A percentile compares a stretch with the other conserved stretches of the same genome.
Evolutionary conservation across 2,888 invertebrate species (phyloP).

Genomic region (Liodrosophila aerea): DNA sequence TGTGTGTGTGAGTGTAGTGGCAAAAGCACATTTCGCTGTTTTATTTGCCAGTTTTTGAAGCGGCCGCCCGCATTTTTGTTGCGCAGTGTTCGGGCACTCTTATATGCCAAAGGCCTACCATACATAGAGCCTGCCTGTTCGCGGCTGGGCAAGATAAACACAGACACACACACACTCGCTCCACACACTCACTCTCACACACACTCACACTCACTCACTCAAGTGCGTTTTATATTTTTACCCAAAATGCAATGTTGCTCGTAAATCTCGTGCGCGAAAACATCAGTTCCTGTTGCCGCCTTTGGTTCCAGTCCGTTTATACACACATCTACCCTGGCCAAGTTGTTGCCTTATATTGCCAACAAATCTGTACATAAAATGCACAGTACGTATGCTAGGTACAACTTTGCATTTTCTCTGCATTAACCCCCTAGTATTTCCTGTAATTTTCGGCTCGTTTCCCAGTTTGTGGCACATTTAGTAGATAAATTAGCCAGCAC

Average conservation of each 20-base stretch:
- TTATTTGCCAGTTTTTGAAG: conserved; percentile 44
- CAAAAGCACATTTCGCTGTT: conserved; percentile 61
- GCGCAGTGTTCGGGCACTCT: conserved; percentile 29
- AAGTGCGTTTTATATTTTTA: conserved; percentile 69
- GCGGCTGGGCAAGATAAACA: conserved; percentile 64
- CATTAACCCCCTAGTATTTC: conserved; percentile 3
- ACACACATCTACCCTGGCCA: conserved; percentile 3
- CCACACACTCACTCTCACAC: conserved; percentile 4
- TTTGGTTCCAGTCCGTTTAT: conserved; percentile 10
- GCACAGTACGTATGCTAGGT: conserved; percentile 26
- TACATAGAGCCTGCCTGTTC: conserved; percentile 24
- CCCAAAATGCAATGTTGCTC: conserved; percentile 70
- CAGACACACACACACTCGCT: conserved; percentile 21
- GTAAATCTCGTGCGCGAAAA: conserved; percentile 74
- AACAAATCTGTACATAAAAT: conserved; percentile 44
- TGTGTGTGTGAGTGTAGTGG: conserved; percentile 15
- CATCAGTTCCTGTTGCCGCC: conserved; percentile 52
- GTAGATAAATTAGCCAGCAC: too few relatives aligned
- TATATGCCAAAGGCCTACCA: conserved; percentile 59
- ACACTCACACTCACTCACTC: conserved; percentile 13
- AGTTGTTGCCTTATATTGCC: conserved; percentile 38
- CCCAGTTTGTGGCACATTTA: too few relatives aligned
- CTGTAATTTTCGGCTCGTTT: conserved; percentile 6
- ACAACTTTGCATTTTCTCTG: conserved; percentile 8
- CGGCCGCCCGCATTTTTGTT: conserved; percentile 73